A percentile compares a stretch with the other conserved stretches of the same genome.
phyloP scores from a whole-genome alignment of 2,888 invertebrate genomes.

The Scaptomyza caliginosa region DNA sequence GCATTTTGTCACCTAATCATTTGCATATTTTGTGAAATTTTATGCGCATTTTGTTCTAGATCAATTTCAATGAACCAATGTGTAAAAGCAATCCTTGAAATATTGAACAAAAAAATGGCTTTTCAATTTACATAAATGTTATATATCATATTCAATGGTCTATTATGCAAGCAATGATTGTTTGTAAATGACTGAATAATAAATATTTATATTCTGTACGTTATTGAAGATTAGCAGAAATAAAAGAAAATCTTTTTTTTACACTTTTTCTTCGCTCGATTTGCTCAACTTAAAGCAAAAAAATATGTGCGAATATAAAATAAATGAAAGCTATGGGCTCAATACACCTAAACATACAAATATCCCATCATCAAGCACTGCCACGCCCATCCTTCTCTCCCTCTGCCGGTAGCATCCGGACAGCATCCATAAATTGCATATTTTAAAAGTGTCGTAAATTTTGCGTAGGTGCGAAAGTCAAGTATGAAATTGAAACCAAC shows the following conservation, averaged over 20 bases:
- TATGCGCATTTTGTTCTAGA: constrained; percentile 19
- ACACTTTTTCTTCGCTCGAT: background rate
- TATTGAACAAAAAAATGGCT: background rate
- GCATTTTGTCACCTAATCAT: constrained; percentile 67
- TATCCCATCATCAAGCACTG: constrained; percentile 13
- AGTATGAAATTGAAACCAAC: constrained; percentile 58
- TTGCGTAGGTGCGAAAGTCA: constrained; percentile 63
- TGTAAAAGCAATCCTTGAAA: background rate
- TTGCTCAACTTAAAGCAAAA: background rate
- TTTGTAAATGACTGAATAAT: background rate
- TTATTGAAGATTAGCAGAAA: too few relatives aligned
- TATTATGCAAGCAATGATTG: background rate
- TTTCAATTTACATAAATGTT: background rate
- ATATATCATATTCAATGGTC: background rate
- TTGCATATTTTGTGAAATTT: constrained; percentile 56
- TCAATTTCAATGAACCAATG: background rate
- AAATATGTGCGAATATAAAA: constrained; percentile 3
- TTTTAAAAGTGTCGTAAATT: constrained; percentile 75
- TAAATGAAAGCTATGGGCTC: constrained; percentile 21
- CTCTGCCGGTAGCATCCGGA: constrained; percentile 4
- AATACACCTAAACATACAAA: constrained; percentile 11
- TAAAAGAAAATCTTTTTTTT: background rate
- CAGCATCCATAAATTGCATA: constrained; percentile 67
- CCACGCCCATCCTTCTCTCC: constrained; percentile 2
- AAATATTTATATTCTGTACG: background rate